A percentile compares a stretch with the other conserved stretches of the same genome.
phyloP scores from a whole-genome alignment of 2,888 invertebrate species.

The Dromius quadrimaculatus region DNA sequence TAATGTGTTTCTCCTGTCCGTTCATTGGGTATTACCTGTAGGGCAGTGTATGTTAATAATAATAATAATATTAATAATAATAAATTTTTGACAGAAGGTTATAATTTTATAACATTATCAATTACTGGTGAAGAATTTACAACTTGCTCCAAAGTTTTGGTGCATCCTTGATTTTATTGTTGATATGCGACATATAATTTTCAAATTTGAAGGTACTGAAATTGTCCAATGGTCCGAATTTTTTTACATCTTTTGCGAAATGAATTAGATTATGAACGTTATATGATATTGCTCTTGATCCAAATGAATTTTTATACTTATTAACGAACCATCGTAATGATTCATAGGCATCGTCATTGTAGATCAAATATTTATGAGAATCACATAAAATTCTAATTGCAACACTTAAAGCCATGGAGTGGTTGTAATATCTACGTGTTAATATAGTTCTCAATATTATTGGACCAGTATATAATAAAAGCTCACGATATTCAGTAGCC shows the following conservation, averaged over 20 bases:
- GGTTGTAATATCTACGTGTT: neutral
- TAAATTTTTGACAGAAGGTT: too few relatives aligned
- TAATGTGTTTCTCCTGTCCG: too few relatives aligned
- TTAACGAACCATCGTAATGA: conserved; percentile 39
- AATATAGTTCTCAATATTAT: conserved; percentile 2
- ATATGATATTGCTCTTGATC: conserved; percentile 51
- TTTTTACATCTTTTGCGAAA: conserved; percentile 47
- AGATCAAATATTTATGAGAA: neutral
- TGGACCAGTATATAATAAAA: conserved; percentile 14
- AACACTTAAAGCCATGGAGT: conserved; percentile 8
- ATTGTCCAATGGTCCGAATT: conserved; percentile 36
- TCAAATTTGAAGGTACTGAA: conserved; percentile 41
- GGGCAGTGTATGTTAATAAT: too few relatives aligned
- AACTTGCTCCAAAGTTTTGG: too few relatives aligned
- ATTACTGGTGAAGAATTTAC: too few relatives aligned
- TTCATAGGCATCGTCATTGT: conserved; percentile 1
- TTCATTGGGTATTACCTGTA: too few relatives aligned
- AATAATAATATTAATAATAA: too few relatives aligned
- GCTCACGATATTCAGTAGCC: conserved; percentile 5
- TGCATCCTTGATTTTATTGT: too few relatives aligned
- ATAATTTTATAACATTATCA: too few relatives aligned
- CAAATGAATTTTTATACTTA: conserved; percentile 40
- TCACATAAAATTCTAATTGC: conserved; percentile 7
- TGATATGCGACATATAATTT: conserved; percentile 42
- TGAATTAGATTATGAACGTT: conserved; percentile 54